phyloP scores from a whole-genome alignment of 2,797 vertebrate genomes.

The Austrolebias charrua region DNA sequence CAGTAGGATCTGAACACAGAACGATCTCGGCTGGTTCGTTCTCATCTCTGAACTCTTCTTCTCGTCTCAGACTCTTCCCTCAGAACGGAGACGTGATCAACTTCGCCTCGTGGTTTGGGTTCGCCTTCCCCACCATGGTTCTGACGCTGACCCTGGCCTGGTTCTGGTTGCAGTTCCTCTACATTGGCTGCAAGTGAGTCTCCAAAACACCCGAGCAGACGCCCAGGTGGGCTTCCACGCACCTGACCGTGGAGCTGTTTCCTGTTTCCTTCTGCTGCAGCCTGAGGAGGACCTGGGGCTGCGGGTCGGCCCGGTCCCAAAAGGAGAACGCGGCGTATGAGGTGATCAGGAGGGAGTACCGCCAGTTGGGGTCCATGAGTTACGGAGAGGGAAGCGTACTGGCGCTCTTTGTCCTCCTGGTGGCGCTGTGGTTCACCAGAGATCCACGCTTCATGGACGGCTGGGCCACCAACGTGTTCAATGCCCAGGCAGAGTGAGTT shows the following conservation, averaged over 20 bases:
- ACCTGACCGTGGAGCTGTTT: neutral
- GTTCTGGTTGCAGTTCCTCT: slow-evolving; percentile 89
- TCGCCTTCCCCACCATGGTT: slow-evolving; percentile 93
- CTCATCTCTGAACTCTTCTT: too few relatives aligned
- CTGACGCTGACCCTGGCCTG: slow-evolving; percentile 88
- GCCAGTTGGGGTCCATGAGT: slow-evolving; percentile 82
- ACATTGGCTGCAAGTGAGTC: slow-evolving; percentile 87
- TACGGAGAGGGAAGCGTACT: slow-evolving; percentile 87
- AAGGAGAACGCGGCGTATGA: slow-evolving; percentile 78
- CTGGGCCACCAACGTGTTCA: slow-evolving; percentile 85
- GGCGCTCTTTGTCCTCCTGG: slow-evolving; percentile 83
- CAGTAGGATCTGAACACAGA: slow-evolving; percentile 76
- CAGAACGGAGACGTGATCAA: slow-evolving; percentile 86
- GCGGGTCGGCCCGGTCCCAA: slow-evolving; percentile 60
- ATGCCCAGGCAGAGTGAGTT: slow-evolving; percentile 82
- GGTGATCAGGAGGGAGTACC: slow-evolving; percentile 81
- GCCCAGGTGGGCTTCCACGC: rapidly evolving
- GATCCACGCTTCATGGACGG: slow-evolving; percentile 90
- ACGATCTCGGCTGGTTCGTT: too few relatives aligned
- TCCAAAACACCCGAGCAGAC: neutral
- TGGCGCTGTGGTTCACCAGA: slow-evolving; percentile 91
- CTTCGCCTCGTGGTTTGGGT: slow-evolving; percentile 94
- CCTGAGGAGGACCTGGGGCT: slow-evolving; percentile 82
- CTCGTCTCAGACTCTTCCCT: slow-evolving; percentile 84
- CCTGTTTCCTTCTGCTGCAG: slow-evolving; percentile 56